Base-by-base conservation (phyloP, 2,888 invertebrate species). In the Escarpia spicata region DNA sequence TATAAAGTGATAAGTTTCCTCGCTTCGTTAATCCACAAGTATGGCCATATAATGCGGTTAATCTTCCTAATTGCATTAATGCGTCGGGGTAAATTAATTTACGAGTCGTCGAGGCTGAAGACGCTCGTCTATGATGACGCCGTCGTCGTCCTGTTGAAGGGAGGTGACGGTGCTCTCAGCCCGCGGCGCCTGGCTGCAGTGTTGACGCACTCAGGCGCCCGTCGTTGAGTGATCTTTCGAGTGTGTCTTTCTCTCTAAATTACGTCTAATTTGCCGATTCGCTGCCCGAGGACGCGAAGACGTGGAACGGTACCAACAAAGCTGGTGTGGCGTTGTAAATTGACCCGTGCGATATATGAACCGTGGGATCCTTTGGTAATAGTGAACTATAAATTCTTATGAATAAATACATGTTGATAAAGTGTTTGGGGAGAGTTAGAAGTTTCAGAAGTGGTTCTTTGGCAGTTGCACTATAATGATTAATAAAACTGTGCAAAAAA, bases 21-120 rank as follows among this genome's bases (percentile, higher is more conserved):
- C 75, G 75, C 75, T 75, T 75, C 75, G 75, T 75, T 75, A 75
- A 75, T 19, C 75, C 75, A 75, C 75, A 75, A 75, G 75, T 75
- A 75, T 75, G 75, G 75, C 75, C 75, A 75, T 26, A 75, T 75
- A 75, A 75, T 75, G 75, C 26, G 75, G 75, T 75, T 75, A 75
- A 75, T 75, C 75, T 75, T 75, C 26, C 75, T 75, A 75, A 75
- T 75, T 75, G 75, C 75, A 75, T 75, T 75, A 75, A 75, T 26
- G 75, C 75, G 75, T 75, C 75, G 4, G 75, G 75, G 75, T 75
- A 75, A 75, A 75, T 75, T 26, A 75, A 75, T 75, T 75, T 75
- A 75, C 75, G 75, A 75, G 75, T 75, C 75, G 75, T 26, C 6
- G 75, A 75, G 26, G 26, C 75, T 4, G 75, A 75, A 26, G 26